Evolutionary conservation across 2,797 vertebrate genomes (phyloP).

Genomic region (Heteromormyrus szaboi): DNA sequence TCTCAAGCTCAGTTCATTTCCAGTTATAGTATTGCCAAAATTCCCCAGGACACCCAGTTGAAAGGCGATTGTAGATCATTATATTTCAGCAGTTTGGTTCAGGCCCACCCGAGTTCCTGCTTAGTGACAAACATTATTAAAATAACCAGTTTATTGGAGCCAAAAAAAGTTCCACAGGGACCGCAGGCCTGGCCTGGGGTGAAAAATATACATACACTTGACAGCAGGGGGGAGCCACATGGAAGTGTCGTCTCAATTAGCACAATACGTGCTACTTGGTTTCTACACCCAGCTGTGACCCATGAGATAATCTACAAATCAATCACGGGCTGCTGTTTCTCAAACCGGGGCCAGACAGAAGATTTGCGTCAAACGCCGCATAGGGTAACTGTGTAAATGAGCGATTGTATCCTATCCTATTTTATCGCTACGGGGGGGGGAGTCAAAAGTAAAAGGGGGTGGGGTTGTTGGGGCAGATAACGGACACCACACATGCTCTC

Average conservation of each 20-base stretch:
- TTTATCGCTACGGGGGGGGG: conserved; percentile 46
- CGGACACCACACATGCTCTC: conserved; percentile 33
- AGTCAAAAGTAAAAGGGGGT: conserved; percentile 50
- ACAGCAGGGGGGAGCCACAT: neutral
- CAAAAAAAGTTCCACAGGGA: neutral
- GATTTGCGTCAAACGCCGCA: conserved; percentile 43
- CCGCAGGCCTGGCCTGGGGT: neutral
- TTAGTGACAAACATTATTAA: conserved; percentile 7
- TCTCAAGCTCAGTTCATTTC: neutral
- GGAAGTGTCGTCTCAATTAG: neutral
- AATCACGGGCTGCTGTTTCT: neutral
- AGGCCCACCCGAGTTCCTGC: neutral
- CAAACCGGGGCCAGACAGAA: conserved; percentile 34
- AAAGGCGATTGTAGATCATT: neutral
- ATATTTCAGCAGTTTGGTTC: neutral
- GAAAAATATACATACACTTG: neutral
- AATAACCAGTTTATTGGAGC: neutral
- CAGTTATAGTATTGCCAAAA: neutral
- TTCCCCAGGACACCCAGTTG: neutral
- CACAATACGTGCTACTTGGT: neutral
- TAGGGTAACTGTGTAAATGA: conserved; percentile 41
- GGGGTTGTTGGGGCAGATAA: conserved; percentile 33
- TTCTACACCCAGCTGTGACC: neutral
- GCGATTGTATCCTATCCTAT: conserved; percentile 53
- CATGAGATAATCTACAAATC: conserved; percentile 11